These are phyloP conservation scores for Nipponacmea schrenckii DNA, from an alignment of 2,888 invertebrate species.

Conservation along the genomic window DNA sequence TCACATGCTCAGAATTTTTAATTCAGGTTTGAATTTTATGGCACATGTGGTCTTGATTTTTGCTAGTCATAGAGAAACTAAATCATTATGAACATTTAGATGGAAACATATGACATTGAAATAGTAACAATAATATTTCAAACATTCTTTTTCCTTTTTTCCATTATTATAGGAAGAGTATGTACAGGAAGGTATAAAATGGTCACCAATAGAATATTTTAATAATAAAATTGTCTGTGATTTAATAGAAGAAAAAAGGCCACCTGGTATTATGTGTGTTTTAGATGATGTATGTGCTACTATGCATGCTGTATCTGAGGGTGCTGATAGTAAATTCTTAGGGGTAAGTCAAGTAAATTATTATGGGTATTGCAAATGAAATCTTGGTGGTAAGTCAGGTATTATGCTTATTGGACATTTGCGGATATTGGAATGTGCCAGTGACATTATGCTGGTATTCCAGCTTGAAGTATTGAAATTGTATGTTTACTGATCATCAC, in stretches of 20 bases:
- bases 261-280: slow-evolving; percentile 75
- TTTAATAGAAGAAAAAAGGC: slow-evolving; percentile 74
- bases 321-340: slow-evolving; percentile 73
- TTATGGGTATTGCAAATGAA: background rate
- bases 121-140: too few species aligned
- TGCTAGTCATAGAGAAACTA: too few species aligned
- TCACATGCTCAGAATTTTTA: too few species aligned
- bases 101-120: too few species aligned
- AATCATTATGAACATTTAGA: too few species aligned
- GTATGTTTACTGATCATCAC: too few species aligned
- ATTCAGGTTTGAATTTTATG: too few species aligned
- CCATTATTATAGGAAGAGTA: slow-evolving; percentile 74
- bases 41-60: too few species aligned
- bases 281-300: slow-evolving; percentile 79
- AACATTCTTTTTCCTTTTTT: too few species aligned
- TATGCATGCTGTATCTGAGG: slow-evolving; percentile 76
- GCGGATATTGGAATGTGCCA: too few species aligned
- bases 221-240: slow-evolving; percentile 79
- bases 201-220: slow-evolving; percentile 78
- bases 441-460: too few species aligned
- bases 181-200: slow-evolving; percentile 76
- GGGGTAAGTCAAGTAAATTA: slow-evolving; percentile 58
- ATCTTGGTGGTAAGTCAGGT: background rate
- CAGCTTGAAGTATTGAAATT: too few species aligned
- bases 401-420: background rate